Base-by-base conservation (phyloP, 2,888 invertebrate species). In the Rotaria socialis region DNA sequence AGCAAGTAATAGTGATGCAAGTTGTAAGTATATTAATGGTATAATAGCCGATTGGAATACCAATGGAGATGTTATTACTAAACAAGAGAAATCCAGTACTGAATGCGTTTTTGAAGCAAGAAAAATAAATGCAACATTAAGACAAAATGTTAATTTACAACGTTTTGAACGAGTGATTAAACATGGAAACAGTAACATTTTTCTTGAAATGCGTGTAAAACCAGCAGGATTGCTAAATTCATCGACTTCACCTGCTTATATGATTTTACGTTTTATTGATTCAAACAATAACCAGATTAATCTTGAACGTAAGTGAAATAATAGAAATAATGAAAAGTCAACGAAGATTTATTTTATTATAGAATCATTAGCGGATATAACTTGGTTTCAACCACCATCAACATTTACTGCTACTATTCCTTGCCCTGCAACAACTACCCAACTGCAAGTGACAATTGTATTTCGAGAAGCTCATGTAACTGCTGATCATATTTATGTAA, bases 401-500 rank as follows among this genome's bases (percentile, higher is more conserved):
- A 35, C 35, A 67, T 67, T 67, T 27, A n/a, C 35, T 27, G 67
- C 67, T 8, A 11, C 11, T 14, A 27, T 67, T 67, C 35, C 67
- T 35, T 35, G 27, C 35, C 67, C 67, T n/a, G 14, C n/a, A 14
- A 3, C 16, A 2, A 67, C 67, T 0, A 14, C 4, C 4, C 35
- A 67, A 67, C 0, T 67, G 16, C 27, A 67, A 67, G 35, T 67
- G 27, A 67, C 67, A 7, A 16, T 67, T 67, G 67, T 67, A 67
- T 67, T 67, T 27, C 27, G 27, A 67, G 35, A 27, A 67, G 16
- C 6, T 0, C 27, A 67, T 35, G 10, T 35, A 0, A 67, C 67
- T 67, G 67, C 35, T 67, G 67, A 67, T 35, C 27, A 67, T 67
- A 67, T 67, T 35, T 67, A 67, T 67, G 67, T 67, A 8, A 27